Percentiles rank a stretch among this genome's conserved stretches.
Evolutionary conservation across 1,140 invertebrate species (phyloP).

Genomic region (Drosophila watanabei): DNA sequence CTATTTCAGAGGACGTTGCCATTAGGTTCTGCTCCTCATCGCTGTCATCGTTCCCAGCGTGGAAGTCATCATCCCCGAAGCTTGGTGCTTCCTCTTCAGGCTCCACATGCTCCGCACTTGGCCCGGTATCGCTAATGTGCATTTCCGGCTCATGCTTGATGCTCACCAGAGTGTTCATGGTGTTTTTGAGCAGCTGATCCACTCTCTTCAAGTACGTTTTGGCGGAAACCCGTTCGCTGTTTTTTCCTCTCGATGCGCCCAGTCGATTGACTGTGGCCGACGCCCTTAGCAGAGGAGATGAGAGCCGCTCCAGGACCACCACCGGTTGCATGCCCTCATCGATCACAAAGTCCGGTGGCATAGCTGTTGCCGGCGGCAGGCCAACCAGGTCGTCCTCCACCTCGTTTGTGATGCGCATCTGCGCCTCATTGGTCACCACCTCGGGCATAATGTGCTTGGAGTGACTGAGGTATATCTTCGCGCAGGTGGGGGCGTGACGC

Average conservation of each 20-base stretch:
- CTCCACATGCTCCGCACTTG: slow-evolving; percentile 26
- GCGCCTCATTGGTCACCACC: slow-evolving; percentile 47
- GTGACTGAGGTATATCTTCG: slow-evolving; percentile 73
- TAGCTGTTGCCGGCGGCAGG: slow-evolving; percentile 12
- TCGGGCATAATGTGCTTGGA: slow-evolving; percentile 76
- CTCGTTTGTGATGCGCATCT: slow-evolving; percentile 78
- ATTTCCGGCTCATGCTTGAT: slow-evolving; percentile 82
- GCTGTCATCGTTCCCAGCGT: slow-evolving; percentile 52
- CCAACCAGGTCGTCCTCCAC: slow-evolving; percentile 36
- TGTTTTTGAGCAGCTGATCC: slow-evolving; percentile 76
- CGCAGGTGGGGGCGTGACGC: slow-evolving; percentile 68
- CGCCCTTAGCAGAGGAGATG: slow-evolving; percentile 55
- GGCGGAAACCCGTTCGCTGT: slow-evolving; percentile 65
- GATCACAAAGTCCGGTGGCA: slow-evolving; percentile 37
- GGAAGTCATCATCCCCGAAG: slow-evolving; percentile 59
- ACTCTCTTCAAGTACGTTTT: slow-evolving; percentile 79
- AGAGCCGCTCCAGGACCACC: slow-evolving; percentile 69
- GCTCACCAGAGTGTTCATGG: slow-evolving; percentile 77
- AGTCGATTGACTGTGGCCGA: slow-evolving; percentile 19
- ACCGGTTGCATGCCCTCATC: slow-evolving; percentile 68
- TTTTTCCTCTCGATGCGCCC: slow-evolving; percentile 27
- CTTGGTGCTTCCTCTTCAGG: slow-evolving; percentile 18
- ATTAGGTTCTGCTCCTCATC: slow-evolving; percentile 37
- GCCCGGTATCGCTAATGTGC: slow-evolving; percentile 65
- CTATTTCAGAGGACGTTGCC: background rate